Conservation (phyloP, 2,888 invertebrate species). For the Baronia brevicornis region DNA sequence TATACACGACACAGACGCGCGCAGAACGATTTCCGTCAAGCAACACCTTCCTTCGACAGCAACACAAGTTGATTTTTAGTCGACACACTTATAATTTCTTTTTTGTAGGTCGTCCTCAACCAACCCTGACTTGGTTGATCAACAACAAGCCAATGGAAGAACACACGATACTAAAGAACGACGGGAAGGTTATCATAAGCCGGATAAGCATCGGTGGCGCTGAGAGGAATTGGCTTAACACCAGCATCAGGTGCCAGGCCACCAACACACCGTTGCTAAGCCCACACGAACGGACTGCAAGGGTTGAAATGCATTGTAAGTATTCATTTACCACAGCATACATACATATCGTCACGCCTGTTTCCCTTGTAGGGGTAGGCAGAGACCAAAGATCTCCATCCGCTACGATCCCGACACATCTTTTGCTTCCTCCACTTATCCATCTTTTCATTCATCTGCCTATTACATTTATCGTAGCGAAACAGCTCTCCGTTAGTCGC, state of each 20-base stretch:
- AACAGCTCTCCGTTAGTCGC: too few relatives aligned
- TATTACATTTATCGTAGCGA: too few relatives aligned
- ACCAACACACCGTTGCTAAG: conserved; percentile 87
- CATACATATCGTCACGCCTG: too few relatives aligned
- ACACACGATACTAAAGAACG: conserved; percentile 80
- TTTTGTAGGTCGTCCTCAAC: conserved; percentile 83
- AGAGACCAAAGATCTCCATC: too few relatives aligned
- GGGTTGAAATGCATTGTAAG: conserved; percentile 89
- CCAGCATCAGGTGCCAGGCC: conserved; percentile 89
- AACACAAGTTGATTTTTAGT: neutral
- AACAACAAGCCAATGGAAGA: conserved; percentile 83
- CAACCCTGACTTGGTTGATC: conserved; percentile 86
- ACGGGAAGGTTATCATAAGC: conserved; percentile 83
- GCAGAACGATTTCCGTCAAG: too few relatives aligned
- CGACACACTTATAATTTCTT: neutral
- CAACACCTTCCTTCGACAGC: too few relatives aligned
- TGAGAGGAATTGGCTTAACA: conserved; percentile 85
- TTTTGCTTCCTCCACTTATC: too few relatives aligned
- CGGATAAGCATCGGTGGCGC: conserved; percentile 83
- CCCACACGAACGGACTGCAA: conserved; percentile 85
- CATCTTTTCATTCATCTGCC: too few relatives aligned
- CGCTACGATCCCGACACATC: too few relatives aligned
- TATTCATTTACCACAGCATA: too few relatives aligned
- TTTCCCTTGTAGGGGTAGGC: too few relatives aligned
- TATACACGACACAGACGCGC: too few relatives aligned